Evolutionary conservation across 2,888 invertebrate species (phyloP).

Genomic region (Xanthia icteritia): DNA sequence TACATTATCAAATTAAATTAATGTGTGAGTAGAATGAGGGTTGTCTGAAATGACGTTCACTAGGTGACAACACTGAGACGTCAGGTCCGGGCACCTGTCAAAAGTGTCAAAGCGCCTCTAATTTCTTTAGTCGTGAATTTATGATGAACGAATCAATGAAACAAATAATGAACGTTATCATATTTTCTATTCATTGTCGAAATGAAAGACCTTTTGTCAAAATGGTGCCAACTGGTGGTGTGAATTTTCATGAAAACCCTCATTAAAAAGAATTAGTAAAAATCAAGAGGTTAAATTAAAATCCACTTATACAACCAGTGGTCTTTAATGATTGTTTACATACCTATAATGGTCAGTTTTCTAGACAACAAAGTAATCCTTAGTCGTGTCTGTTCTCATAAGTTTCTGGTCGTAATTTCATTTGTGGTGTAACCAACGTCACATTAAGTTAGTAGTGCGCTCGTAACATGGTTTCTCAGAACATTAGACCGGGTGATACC

Average conservation of each 20-base stretch:
- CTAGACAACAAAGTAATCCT: not conserved
- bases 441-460: not conserved
- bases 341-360: not conserved
- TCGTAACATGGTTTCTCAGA: not conserved
- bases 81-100: too few relatives aligned
- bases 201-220: too few relatives aligned
- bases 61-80: too few relatives aligned
- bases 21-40: not conserved
- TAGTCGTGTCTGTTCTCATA: not conserved
- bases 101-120: too few relatives aligned
- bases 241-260: too few relatives aligned
- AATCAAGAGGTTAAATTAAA: not conserved
- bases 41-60: too few relatives aligned
- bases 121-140: too few relatives aligned
- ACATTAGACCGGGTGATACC: not conserved
- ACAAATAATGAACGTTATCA: too few relatives aligned
- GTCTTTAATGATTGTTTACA: not conserved
- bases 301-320: not conserved
- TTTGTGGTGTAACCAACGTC: slow-evolving; percentile 15
- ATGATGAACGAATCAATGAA: too few relatives aligned
- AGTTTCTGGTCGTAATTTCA: slow-evolving; percentile 22
- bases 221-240: too few relatives aligned
- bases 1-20: too few relatives aligned
- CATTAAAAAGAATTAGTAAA: not conserved
- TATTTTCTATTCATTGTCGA: too few relatives aligned